Base-by-base conservation (phyloP, 2,797 vertebrate species). In the Sphenopsis melanotis region DNA sequence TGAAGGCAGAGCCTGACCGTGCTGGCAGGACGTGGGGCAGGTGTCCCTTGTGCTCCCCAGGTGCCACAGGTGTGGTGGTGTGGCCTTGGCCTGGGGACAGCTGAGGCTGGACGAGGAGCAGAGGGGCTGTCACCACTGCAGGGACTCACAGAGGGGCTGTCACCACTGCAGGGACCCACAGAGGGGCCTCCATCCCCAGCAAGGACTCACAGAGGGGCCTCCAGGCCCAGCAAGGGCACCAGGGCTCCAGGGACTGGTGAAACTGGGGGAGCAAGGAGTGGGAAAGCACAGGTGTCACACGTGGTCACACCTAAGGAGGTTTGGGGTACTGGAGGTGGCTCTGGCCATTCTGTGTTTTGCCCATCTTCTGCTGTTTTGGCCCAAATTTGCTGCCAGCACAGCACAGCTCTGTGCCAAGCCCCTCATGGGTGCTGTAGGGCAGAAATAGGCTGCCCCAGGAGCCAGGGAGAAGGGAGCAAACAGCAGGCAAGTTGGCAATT, bases 1-100 rank as follows among this genome's bases (percentile, higher is more conserved):
- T 0, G 19, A n/a, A 12, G 6, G 18, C 50, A 32, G 68, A 42
- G 53, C 3, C 0, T 0, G 23, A 17, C 19, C 0, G 0, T 5
- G 27, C 36, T 29, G 21, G 39, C 65, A 77, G 50, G 4, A 42
- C 5, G 2, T 1, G 12, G 39, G 34, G 30, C 17, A 5, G 32
- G 47, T 2, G 15, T 12, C 27, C n/a, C 30, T 10, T 1, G 6
- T 11, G 8, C 39, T 34, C 9, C 2, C 3, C 3, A 8, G 22
- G 36, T 15, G 18, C 27, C 22, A 6, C 1, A 0, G 4, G n/a
- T 3, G 6, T 2, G 4, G 18, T 2, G 23, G 10, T 1, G 23
- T 18, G 7, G 2, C 68, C 34, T 42, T 0, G 1, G 75, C 50
- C 17, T 14, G 12, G 32, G 56, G 16, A 41, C 3, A 10, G 61